phyloP scores from a whole-genome alignment of 2,888 invertebrate species.

The Monopis laevigella region DNA sequence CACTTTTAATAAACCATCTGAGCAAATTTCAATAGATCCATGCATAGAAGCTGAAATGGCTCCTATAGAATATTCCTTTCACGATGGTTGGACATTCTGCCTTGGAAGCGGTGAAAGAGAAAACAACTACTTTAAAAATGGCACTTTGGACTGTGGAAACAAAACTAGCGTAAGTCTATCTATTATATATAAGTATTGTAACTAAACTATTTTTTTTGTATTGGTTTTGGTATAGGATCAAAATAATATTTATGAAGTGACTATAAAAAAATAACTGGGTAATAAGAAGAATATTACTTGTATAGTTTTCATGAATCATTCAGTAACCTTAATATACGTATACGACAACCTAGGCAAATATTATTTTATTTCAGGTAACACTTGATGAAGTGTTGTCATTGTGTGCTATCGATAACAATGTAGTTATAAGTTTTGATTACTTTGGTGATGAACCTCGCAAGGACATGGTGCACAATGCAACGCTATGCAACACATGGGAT shows the following conservation, averaged over 20 bases:
- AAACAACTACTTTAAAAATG: constrained; percentile 53
- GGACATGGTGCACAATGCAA: constrained; percentile 54
- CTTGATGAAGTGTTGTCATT: constrained; percentile 38
- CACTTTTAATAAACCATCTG: constrained; percentile 38
- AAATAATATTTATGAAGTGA: too few relatives aligned
- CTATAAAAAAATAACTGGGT: too few relatives aligned
- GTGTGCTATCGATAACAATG: constrained; percentile 54
- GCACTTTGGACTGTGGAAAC: constrained; percentile 55
- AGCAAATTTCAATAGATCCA: constrained; percentile 41
- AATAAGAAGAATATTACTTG: too few relatives aligned
- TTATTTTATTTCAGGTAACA: constrained; percentile 37
- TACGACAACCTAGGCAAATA: too few relatives aligned
- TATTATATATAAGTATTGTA: not conserved
- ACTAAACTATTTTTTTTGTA: too few relatives aligned
- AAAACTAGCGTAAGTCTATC: constrained; percentile 37
- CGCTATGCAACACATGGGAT: constrained; percentile 53
- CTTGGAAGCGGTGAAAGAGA: constrained; percentile 56
- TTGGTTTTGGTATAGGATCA: too few relatives aligned
- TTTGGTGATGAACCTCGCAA: constrained; percentile 59
- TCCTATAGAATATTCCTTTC: constrained; percentile 54
- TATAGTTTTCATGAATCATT: too few relatives aligned
- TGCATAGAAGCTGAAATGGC: constrained; percentile 59
- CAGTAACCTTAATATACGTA: too few relatives aligned
- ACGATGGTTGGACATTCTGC: constrained; percentile 61
- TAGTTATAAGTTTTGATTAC: constrained; percentile 55